phyloP scores from a whole-genome alignment of 1,140 invertebrate species.

The Drepana arcuata region DNA sequence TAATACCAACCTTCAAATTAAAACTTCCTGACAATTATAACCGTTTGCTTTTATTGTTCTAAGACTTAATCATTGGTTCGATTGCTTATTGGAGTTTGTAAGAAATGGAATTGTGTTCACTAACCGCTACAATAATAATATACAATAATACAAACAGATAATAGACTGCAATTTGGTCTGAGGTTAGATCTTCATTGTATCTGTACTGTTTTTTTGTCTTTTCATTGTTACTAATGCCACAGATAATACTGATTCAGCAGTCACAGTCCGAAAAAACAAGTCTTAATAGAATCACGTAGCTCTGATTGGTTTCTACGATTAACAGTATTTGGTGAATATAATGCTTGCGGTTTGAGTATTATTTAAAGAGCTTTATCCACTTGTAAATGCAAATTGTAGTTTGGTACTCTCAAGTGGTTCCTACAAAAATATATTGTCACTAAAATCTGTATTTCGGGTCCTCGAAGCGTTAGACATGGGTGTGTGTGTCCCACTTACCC shows the following conservation, averaged over 20 bases:
- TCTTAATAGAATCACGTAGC: slow-evolving; percentile 54
- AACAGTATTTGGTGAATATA: slow-evolving; percentile 15
- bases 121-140: slow-evolving; percentile 2
- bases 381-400: too few species aligned
- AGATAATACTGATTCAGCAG: slow-evolving; percentile 37
- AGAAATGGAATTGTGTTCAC: slow-evolving; percentile 1
- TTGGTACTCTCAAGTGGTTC: too few species aligned
- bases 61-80: too few species aligned
- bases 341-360: too few species aligned
- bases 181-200: slow-evolving; percentile 31
- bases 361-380: too few species aligned
- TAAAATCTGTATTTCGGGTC: not conserved
- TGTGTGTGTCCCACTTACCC: not conserved
- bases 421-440: not conserved
- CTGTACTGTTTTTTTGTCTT: slow-evolving; percentile 37
- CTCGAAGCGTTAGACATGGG: not conserved
- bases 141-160: slow-evolving; percentile 14
- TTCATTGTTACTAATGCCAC: slow-evolving; percentile 31
- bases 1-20: too few species aligned
- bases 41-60: too few species aligned
- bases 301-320: slow-evolving; percentile 40
- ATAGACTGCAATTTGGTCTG: slow-evolving; percentile 24
- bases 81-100: too few species aligned
- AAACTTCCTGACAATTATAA: too few species aligned
- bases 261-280: slow-evolving; percentile 27